A percentile compares a stretch with the other conserved stretches of the same genome.
phyloP scores from a whole-genome alignment of 2,888 invertebrate genomes.

The Tuberolachnus salignus region DNA sequence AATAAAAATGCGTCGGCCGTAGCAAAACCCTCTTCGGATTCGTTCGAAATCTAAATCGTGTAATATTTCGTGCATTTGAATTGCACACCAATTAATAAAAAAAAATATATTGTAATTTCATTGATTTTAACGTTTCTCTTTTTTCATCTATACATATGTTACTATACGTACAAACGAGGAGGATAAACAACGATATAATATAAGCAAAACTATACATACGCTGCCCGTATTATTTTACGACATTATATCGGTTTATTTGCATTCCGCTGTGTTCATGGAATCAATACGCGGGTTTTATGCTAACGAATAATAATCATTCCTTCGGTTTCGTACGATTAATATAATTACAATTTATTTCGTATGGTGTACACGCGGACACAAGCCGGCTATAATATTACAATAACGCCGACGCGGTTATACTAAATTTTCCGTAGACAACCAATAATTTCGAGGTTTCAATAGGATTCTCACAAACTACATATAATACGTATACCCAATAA shows the following conservation, averaged over 20 bases:
- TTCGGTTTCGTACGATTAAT: slow-evolving; percentile 34
- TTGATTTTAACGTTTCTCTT: too few species aligned
- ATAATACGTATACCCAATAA: background rate
- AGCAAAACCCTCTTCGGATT: too few species aligned
- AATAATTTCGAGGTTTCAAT: slow-evolving; percentile 36
- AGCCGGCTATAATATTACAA: background rate
- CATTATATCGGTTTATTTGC: slow-evolving; percentile 44
- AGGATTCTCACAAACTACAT: background rate
- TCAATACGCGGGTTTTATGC: slow-evolving; percentile 42
- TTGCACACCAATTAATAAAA: too few species aligned
- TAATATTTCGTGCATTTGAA: too few species aligned
- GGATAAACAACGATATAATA: slow-evolving; percentile 30
- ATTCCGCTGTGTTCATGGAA: slow-evolving; percentile 43
- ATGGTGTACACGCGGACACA: slow-evolving; percentile 1
- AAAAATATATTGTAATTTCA: too few species aligned
- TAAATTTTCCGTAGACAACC: slow-evolving; percentile 12
- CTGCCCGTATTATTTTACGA: slow-evolving; percentile 7
- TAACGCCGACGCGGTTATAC: slow-evolving; percentile 19
- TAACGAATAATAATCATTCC: slow-evolving; percentile 29
- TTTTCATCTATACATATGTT: too few species aligned
- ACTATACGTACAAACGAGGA: too few species aligned
- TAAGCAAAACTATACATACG: slow-evolving; percentile 13
- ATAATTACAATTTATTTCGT: slow-evolving; percentile 15
- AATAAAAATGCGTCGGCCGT: too few species aligned
- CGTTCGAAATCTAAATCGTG: too few species aligned